Base-by-base conservation (phyloP, 2,797 vertebrate genomes). In the Hyperoplus immaculatus region DNA sequence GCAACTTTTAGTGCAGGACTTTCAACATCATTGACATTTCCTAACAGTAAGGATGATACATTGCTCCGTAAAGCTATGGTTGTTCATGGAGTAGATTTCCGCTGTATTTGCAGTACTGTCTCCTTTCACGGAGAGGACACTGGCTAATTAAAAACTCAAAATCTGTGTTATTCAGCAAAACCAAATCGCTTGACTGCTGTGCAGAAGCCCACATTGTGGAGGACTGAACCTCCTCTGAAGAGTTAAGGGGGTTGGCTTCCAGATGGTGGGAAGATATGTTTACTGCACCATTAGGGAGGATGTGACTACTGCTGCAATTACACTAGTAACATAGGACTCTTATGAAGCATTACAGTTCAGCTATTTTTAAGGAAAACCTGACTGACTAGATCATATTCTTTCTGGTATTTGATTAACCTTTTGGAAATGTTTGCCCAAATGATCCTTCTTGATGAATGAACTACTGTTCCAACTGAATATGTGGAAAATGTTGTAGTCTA, bases 91-190 rank as follows among this genome's bases (percentile, higher is more conserved):
- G 83, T 41, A 43, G 39, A 74, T 91, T 91, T 92, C 80, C 51
- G 84, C 91, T 87, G 90, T 51, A 87, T 88, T 89, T 77, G 91
- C 93, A 93, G 51, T 87, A 84, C 89, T 90, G 88, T 91, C 90
- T 88, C 51, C 62, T 72, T 75, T 88, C 84, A 75, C 86, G 5
- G 41, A 76, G 21, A 87, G 85, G 81, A 87, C 77, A 80, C 80
- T 38, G 79, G 87, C 89, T 90, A 94, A 93, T 95, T 93, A 93
- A 85, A 85, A 81, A 68, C 72, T 80, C 75, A 15, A 86, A 93
- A 92, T 91, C 69, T 86, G 88, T 87, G 75, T 89, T 92, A 85
- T 93, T 93, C 94, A 90, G 92, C 92, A 88, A 85, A 94, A 90
- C 73, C 84, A 91, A 91, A 89, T 88, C 84, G 84, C 75, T 93